Evolutionary conservation across 30 jellyfish, hydroid and myxozoan genomes (phyloP), one percentile per base, ranked within the genome.

Genomic region (Aurelia sp.): DNA sequence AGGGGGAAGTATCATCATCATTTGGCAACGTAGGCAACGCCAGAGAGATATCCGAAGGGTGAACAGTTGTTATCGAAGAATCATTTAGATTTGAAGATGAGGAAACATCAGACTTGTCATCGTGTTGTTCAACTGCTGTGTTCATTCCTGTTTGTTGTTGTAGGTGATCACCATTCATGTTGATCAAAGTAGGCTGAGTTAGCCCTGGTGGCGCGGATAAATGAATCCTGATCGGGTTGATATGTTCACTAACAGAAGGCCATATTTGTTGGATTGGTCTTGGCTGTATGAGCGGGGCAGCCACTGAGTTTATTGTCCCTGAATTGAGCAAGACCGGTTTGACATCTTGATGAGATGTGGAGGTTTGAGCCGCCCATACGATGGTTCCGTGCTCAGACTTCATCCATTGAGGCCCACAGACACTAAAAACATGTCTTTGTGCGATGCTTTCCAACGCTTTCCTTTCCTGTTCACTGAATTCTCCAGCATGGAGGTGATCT

Each of bases 141-240:
- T 18, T 74, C 68, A 62, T 51, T 13, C 85, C 33, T 22, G 81
- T 64, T 51, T 77, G 91, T 52, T 84, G 93, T 47, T 71, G 89
- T 12, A 88, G 11, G 55, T 44, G 55, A 69, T 86, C 85, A 19
- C 92, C 92, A 79, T 79, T 79, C 47, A 88, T 71, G 30, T 48
- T 72, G 41, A 88, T 71, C 76, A 88, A 88, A 41, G 79, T 72
- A 23, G 97, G 65, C 35, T 88, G 96, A 48, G 67, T 71, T 17
- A 85, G 82, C 3, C 92, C 96, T 61, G 96, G 86, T 58, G 97
- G 92, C 11, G 87, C 92, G 13, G 97, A 71, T 74, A 88, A 63
- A 57, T 88, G 97, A 50, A 88, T 88, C 77, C 97, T 55, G 48
- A 88, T 80, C 69, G 97, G 97, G 68, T 73, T 88, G 19, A 73